Percentiles rank a stretch among this genome's conserved stretches.
Evolutionary conservation across 64 coral and sea anemone genomes (phyloP).

Genomic region (Anthopleura sola): DNA sequence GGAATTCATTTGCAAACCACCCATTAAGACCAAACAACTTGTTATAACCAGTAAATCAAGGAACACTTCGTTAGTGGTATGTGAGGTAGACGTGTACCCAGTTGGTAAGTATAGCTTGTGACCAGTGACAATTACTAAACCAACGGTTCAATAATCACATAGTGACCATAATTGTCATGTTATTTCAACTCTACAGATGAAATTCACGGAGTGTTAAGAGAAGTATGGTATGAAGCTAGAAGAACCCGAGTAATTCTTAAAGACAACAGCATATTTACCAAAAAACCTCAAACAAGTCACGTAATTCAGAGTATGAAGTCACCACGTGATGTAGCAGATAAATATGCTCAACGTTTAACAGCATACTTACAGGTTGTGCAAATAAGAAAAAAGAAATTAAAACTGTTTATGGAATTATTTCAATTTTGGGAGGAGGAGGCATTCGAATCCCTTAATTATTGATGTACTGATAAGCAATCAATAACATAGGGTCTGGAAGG

Average conservation of each 20-base stretch:
- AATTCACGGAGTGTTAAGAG: background rate
- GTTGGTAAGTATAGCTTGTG: background rate
- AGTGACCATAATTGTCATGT: too few species aligned
- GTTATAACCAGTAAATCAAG: constrained; percentile 1
- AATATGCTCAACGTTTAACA: background rate
- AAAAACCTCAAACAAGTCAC: background rate
- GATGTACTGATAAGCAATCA: too few species aligned
- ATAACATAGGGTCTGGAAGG: too few species aligned
- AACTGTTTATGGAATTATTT: too few species aligned
- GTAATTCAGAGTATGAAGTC: background rate
- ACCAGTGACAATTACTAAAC: too few species aligned
- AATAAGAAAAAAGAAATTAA: background rate
- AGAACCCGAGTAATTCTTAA: background rate
- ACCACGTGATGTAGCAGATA: background rate
- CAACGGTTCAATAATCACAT: too few species aligned
- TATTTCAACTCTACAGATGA: background rate
- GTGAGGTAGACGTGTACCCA: background rate
- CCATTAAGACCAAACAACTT: background rate
- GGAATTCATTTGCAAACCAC: constrained; percentile 10
- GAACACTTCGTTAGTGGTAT: constrained; percentile 6
- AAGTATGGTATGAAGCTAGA: background rate
- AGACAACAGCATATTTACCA: background rate
- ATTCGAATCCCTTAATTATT: too few species aligned
- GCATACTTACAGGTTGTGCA: background rate
- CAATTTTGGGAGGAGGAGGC: too few species aligned